Conservation (phyloP, 2,888 invertebrate genomes). For the Notocelia uddmanniana region DNA sequence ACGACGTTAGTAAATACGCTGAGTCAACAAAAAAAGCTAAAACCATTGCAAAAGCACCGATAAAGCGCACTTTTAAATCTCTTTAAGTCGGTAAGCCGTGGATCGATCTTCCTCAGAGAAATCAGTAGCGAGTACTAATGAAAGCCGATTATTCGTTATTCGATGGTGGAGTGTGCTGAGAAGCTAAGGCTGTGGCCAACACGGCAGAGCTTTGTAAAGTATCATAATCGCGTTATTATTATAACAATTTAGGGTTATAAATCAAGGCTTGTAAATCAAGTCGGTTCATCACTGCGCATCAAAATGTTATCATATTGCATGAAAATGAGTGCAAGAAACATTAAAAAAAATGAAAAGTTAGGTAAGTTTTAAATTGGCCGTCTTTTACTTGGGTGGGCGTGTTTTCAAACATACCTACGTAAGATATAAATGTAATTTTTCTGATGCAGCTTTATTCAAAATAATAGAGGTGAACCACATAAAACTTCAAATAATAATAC, state of each 20-base stretch:
- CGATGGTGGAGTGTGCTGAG: conserved; percentile 47
- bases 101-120: conserved; percentile 60
- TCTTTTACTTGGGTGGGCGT: too few species aligned
- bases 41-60: conserved; percentile 47
- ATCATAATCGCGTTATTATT: neutral
- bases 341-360: too few species aligned
- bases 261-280: too few species aligned
- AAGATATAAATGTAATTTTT: too few species aligned
- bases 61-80: conserved; percentile 57
- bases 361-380: too few species aligned
- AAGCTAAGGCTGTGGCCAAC: conserved; percentile 13
- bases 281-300: neutral
- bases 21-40: neutral
- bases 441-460: too few species aligned
- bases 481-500: too few species aligned
- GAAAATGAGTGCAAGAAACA: too few species aligned
- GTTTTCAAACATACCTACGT: too few species aligned
- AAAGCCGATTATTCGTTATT: conserved; percentile 65
- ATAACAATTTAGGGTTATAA: too few species aligned
- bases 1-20: neutral
- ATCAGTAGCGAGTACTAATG: conserved; percentile 61
- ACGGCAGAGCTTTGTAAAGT: neutral
- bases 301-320: neutral
- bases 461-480: too few species aligned
- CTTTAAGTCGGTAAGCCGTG: conserved; percentile 55